phyloP scores from a whole-genome alignment of 1,140 invertebrate species.

The Drosophila pachea region DNA sequence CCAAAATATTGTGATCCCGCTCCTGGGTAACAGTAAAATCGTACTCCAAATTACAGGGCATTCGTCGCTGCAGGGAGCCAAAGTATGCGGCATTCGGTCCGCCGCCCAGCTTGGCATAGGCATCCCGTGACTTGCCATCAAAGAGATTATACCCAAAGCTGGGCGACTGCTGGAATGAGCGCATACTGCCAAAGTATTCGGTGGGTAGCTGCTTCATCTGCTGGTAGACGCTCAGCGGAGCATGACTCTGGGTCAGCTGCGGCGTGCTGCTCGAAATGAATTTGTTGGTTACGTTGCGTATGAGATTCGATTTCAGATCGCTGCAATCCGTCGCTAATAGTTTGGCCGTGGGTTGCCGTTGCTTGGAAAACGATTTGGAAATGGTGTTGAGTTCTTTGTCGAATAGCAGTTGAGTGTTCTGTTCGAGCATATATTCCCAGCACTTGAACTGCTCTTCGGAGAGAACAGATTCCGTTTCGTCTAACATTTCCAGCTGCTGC shows the following conservation, averaged over 20 bases:
- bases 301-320: constrained; percentile 70
- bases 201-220: constrained; percentile 40
- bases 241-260: constrained; percentile 47
- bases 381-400: constrained; percentile 92
- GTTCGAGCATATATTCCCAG: constrained; percentile 95
- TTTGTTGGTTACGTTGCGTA: constrained; percentile 63
- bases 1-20: constrained; percentile 81
- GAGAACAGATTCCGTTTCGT: constrained; percentile 82
- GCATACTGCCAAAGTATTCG: constrained; percentile 87
- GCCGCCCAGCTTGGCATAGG: constrained; percentile 80
- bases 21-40: constrained; percentile 90
- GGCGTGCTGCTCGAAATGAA: constrained; percentile 74
- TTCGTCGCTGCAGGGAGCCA: constrained; percentile 88
- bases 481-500: constrained; percentile 80
- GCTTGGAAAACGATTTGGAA: constrained; percentile 82
- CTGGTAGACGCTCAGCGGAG: constrained; percentile 33
- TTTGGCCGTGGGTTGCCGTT: constrained; percentile 79
- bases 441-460: constrained; percentile 94
- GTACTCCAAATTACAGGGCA: constrained; percentile 91
- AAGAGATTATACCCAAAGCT: constrained; percentile 77
- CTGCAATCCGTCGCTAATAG: constrained; percentile 52
- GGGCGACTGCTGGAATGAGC: constrained; percentile 82
- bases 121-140: constrained; percentile 71
- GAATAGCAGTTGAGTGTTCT: constrained; percentile 92
- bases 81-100: constrained; percentile 92